A percentile compares a stretch with the other conserved stretches of the same genome.
phyloP scores from a whole-genome alignment of 1,140 invertebrate genomes.

The Oscheius sp. region DNA sequence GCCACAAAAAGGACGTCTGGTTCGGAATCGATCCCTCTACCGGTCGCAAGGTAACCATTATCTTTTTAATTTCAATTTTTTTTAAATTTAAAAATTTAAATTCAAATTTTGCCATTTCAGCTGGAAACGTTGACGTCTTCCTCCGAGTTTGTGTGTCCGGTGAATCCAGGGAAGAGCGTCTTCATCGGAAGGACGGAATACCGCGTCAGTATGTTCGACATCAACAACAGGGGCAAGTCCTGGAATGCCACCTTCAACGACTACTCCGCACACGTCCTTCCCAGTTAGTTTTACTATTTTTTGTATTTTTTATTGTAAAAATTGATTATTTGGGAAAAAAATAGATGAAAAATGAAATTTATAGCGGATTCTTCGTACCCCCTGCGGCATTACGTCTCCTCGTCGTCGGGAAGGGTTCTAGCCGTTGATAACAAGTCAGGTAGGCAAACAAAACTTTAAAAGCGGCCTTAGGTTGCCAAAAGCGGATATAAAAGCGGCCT shows the following conservation, averaged over 20 bases:
- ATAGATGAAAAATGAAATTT: background rate
- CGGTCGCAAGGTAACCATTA: constrained; percentile 71
- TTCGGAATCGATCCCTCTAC: constrained; percentile 86
- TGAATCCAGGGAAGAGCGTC: constrained; percentile 63
- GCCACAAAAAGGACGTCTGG: constrained; percentile 90
- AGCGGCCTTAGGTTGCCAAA: too few species aligned
- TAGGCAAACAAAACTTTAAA: constrained; percentile 44
- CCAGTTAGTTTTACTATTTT: constrained; percentile 65
- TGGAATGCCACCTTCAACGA: constrained; percentile 90
- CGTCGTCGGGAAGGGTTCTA: constrained; percentile 79
- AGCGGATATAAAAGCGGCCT: too few species aligned
- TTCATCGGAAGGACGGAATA: constrained; percentile 87
- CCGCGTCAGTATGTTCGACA: constrained; percentile 88
- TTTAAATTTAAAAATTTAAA: background rate
- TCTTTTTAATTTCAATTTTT: background rate
- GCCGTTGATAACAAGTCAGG: constrained; percentile 67
- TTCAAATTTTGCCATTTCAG: constrained; percentile 11
- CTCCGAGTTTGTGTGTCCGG: constrained; percentile 68
- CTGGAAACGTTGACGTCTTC: constrained; percentile 63
- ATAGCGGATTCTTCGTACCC: constrained; percentile 17
- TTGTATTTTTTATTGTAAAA: constrained; percentile 17
- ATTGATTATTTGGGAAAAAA: background rate
- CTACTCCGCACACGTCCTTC: constrained; percentile 65
- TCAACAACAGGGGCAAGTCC: constrained; percentile 74
- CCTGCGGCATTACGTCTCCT: constrained; percentile 72